phyloP scores from a whole-genome alignment of 2,888 invertebrate genomes.

The Amphipyra tragopoginis region DNA sequence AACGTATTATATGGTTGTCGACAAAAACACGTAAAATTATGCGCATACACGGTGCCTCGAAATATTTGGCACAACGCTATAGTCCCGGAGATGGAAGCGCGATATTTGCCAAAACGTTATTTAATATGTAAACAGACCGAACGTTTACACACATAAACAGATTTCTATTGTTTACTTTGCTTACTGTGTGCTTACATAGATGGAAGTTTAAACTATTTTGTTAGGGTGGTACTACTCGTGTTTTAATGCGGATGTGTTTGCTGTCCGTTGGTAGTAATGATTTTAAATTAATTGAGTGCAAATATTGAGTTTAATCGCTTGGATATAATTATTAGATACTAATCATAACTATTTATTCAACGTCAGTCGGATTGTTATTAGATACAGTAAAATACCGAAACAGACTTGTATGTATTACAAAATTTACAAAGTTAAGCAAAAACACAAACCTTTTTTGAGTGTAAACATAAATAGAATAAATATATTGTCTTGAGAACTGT shows the following conservation, averaged over 20 bases:
- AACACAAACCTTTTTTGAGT: no score
- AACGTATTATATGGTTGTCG: constrained; percentile 25
- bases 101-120: constrained; percentile 56
- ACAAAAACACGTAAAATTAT: constrained; percentile 66
- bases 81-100: constrained; percentile 47
- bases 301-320: not conserved
- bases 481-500: no score
- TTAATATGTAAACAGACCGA: constrained; percentile 53
- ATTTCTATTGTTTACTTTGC: constrained; percentile 53
- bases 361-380: no score
- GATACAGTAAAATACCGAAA: no score
- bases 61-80: constrained; percentile 69
- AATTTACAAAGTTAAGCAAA: no score
- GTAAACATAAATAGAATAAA: no score
- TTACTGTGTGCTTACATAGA: constrained; percentile 33
- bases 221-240: constrained; percentile 5
- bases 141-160: constrained; percentile 52
- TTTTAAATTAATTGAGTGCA: constrained; percentile 20
- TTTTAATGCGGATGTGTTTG: constrained; percentile 26
- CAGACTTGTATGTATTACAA: no score
- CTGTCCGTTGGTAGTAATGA: constrained; percentile 8
- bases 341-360: no score
- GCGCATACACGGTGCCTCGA: constrained; percentile 74
- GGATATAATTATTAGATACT: no score
- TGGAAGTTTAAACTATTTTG: constrained; percentile 49